phyloP scores from a whole-genome alignment of 2,113 vertebrate species.

The Phrynosoma blainvillii region DNA sequence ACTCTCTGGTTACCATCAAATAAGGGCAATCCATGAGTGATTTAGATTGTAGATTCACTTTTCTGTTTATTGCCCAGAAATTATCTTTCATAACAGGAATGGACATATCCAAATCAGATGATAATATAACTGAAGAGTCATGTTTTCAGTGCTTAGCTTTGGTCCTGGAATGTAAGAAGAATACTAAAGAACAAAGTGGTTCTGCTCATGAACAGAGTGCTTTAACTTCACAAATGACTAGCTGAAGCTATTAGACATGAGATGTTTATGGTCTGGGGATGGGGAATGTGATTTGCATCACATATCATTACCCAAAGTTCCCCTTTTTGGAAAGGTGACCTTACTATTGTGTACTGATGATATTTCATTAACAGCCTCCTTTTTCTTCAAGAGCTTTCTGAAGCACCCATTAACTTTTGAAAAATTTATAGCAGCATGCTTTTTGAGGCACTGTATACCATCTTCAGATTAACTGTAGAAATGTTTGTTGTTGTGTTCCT shows the following conservation, averaged over 20 bases:
- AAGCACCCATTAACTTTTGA: background rate
- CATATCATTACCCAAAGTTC: no score
- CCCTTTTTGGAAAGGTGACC: no score
- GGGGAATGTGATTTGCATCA: no score
- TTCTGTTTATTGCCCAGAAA: background rate
- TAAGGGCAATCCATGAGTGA: background rate
- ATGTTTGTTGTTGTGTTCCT: background rate
- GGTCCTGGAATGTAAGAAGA: background rate
- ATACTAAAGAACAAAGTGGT: background rate
- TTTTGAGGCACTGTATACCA: background rate
- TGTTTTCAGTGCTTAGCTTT: background rate
- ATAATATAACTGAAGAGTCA: background rate
- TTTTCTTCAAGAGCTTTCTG: background rate
- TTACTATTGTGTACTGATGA: background rate
- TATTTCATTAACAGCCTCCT: background rate
- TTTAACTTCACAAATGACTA: background rate
- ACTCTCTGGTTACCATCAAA: background rate
- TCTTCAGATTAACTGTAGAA: background rate
- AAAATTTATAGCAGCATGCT: no score
- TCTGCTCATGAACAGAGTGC: background rate
- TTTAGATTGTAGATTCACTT: background rate
- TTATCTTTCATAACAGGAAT: background rate
- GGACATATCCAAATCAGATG: no score
- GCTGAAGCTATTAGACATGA: no score
- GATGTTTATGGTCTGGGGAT: no score